Percentiles rank a stretch among this genome's conserved stretches.
Evolutionary conservation across 1,140 invertebrate species (phyloP).

Genomic region (Pentalonia nigronervosa): DNA sequence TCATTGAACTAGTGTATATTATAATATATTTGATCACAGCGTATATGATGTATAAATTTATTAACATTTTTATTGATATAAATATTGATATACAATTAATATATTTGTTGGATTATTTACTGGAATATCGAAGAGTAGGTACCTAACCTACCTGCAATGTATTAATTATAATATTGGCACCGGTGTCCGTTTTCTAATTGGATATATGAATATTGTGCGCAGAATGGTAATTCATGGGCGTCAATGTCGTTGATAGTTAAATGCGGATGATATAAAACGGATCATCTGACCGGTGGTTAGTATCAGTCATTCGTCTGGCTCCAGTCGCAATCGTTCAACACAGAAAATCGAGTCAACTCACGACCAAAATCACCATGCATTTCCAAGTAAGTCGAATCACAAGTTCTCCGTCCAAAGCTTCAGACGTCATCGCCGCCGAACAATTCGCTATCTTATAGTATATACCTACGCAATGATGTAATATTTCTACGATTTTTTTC

Average conservation of each 20-base stretch:
- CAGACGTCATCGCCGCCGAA: background rate
- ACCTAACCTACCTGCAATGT: background rate
- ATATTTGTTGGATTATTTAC: background rate
- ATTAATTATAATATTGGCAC: too few relatives aligned
- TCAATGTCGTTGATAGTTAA: background rate
- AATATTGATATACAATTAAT: background rate
- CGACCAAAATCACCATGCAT: conserved; percentile 25
- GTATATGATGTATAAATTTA: background rate
- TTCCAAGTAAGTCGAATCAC: conserved; percentile 28
- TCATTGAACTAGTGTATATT: too few relatives aligned
- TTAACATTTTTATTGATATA: background rate
- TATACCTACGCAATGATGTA: too few relatives aligned
- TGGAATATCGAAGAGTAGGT: background rate
- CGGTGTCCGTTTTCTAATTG: background rate
- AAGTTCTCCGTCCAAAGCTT: background rate
- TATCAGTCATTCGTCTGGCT: conserved; percentile 35
- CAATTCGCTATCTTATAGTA: background rate
- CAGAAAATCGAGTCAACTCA: background rate
- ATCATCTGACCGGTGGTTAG: background rate
- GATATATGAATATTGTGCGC: background rate
- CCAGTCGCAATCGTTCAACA: background rate
- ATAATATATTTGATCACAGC: background rate
- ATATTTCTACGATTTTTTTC: too few relatives aligned
- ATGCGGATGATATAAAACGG: conserved; percentile 17
- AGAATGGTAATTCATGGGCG: conserved; percentile 33